phyloP scores from a whole-genome alignment of 2,113 vertebrate species.

The Campylorhamphus procurvoides region DNA sequence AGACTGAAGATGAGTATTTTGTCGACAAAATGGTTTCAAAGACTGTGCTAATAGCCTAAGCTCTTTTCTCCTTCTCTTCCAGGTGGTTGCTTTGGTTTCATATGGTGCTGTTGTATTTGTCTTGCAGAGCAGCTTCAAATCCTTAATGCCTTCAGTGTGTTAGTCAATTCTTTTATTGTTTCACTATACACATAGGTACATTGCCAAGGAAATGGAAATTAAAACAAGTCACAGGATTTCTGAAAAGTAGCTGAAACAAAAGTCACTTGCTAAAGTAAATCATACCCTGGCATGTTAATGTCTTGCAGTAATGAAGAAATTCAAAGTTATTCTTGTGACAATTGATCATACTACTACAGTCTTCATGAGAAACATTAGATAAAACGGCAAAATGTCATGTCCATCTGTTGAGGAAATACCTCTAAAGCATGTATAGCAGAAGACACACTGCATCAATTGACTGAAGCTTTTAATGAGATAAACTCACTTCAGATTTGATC shows the following conservation, averaged over 20 bases:
- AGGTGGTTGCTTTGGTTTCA: conserved; percentile 25
- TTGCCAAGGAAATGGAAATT: conserved; percentile 61
- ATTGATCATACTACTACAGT: conserved; percentile 59
- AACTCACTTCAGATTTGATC: neutral
- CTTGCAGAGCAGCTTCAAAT: conserved; percentile 13
- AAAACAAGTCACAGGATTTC: conserved; percentile 63
- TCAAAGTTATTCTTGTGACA: conserved; percentile 63
- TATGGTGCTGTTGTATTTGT: conserved; percentile 10
- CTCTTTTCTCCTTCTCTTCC: conserved; percentile 10
- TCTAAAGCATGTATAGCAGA: conserved; percentile 44
- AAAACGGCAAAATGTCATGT: conserved; percentile 2
- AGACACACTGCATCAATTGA: neutral
- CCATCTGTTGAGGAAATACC: conserved; percentile 48
- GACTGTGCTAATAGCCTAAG: neutral
- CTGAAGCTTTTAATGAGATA: conserved; percentile 4
- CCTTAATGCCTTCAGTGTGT: conserved; percentile 11
- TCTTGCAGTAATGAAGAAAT: conserved; percentile 75
- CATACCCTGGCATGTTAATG: conserved; percentile 71
- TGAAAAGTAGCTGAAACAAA: conserved; percentile 63
- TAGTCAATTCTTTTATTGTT: conserved; percentile 46
- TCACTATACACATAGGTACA: neutral
- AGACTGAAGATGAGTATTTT: conserved; percentile 43
- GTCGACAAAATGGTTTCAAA: conserved; percentile 63
- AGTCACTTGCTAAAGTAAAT: conserved; percentile 66
- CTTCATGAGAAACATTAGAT: conserved; percentile 36